Evolutionary conservation across 1,140 invertebrate species (phyloP), one percentile per base, ranked within the genome.

Genomic region (Temnothorax nylanderi): DNA sequence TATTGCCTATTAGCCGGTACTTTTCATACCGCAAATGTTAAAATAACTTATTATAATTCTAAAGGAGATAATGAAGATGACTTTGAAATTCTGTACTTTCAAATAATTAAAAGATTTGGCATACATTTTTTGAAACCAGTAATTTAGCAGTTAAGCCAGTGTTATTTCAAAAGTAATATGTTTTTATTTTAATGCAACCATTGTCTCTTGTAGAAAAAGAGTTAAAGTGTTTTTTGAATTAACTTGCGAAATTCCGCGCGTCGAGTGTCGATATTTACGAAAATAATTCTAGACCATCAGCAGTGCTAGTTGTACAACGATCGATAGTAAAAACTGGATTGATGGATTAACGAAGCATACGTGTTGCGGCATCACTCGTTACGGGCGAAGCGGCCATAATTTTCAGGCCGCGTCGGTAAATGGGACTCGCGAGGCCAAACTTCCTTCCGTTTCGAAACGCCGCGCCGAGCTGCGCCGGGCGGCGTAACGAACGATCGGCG

Each of bases 391-490:
- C 67, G 18, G 58, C 86, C 37, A 87, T 88, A 87, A 88, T 88
- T 88, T 84, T 71, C 65, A 54, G 37, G 62, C 49, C 65, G 26
- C 26, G 26, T 1, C 26, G 65, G 51, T 75, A 81, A 88, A 87
- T 80, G 85, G 86, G 74, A 81, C 87, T 87, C 87, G 86, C 86
- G 87, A 88, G 87, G 75, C 87, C 84, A 47, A 87, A 88, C 71
- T 88, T 88, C 56, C 74, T 80, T 72, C 64, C 65, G 84, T 75
- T 84, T 75, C 69, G 49, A 72, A 87, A 26, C 26, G 26, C 26
- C 26, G 26, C 1, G 26, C 26, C 26, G 26, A 26, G 44, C 56
- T 47, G 47, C 32, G 34, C 26, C 56, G 32, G 6, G 56, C 16
- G 56, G 51, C 41, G 58, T 84, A 85, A 85, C 72, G 72, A 87